Base-by-base conservation (phyloP, 2,888 invertebrate genomes). In the Caenorhabditis plicata region DNA sequence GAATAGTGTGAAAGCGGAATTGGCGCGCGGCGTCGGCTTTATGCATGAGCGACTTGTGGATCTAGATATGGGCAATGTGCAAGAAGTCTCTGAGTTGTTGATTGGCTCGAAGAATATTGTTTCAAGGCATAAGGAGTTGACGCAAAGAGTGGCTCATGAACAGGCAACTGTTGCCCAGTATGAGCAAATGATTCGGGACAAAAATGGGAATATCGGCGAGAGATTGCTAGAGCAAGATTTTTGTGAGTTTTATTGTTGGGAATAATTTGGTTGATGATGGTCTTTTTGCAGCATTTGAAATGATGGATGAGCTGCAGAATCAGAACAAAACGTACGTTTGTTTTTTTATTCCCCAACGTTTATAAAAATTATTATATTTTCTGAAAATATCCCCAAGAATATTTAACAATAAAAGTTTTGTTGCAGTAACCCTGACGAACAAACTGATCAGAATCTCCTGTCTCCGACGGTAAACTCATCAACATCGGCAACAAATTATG, bases 81-180 rank as follows among this genome's bases (percentile, higher is more conserved):
- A 33, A 4, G 57, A 58, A 26, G 67, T 67, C 1, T 36, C 53
- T 11, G 71, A 71, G 32, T 49, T 71, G 26, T 52, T 71, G 2
- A 20, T 39, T 26, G 66, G 71, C 5, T 68, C 71, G 2, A 72
- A 72, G 39, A 49, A 60, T 13, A 71, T 75, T n/a, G 70, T 73
- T 4, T 60, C 66, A 0, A 36, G 53, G 13, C 73, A 75, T 50
- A 72, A 72, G 31, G 57, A 56, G 22, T 46, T 72, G 9, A 66
- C 69, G 0, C 48, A 51, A 40, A 45, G 33, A 15, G 57, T 65
- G 5, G 42, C 64, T 2, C 17, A 41, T 8, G 20, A 55, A 22
- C 67, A 72, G 29, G 44, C 53, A 2, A 43, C 48, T 15, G 50
- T 57, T 5, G 53, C 56, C 3, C n/a, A 42, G 2, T 52, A 68